Evolutionary conservation across 2,888 invertebrate species (phyloP), one percentile per base, ranked within the genome.

Genomic region (Latrodectus hesperus): DNA sequence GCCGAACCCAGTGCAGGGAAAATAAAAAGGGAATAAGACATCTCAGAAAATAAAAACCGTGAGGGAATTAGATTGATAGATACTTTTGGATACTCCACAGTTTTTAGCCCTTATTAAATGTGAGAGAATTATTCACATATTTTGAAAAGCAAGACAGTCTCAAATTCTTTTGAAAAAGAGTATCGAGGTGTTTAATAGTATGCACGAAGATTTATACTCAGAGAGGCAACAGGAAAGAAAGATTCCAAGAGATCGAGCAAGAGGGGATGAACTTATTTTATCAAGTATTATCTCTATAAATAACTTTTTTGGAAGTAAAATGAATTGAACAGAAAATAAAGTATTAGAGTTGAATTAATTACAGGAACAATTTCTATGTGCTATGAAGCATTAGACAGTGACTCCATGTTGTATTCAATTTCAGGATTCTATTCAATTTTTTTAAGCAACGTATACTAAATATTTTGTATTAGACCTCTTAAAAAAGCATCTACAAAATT

Each of bases 51-150:
- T 77, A 87, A 81, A 87, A 87, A 81, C 77, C 86, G 72, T 87
- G 76, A 72, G 77, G 86, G 86, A 87, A 87, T 87, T 87, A 81
- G 76, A 87, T 81, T 87, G 86, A 87, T 87, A 76, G 86, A 82
- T 87, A 26, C 84, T 26, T 78, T 38, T 52, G 60, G 67, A 53
- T 78, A 65, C 51, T 67, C 72, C 55, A 22, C 79, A 79, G 79
- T 87, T 87, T 78, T 87, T 87, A 87, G 81, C 81, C 77, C 86
- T 87, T 87, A 87, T 87, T 87, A 87, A 87, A 87, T 87, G 86
- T 81, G 49, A 65, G 73, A 81, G 73, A 87, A 87, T 87, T 77
- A 81, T 77, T 78, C 77, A 74, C 81, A 67, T 60, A 73, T 68
- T 26, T 71, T 68, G 52, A 75, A 82, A 68, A 53, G 52, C 74